Evolutionary conservation across 2,888 invertebrate species (phyloP).

Genomic region (Pheosia tremula): DNA sequence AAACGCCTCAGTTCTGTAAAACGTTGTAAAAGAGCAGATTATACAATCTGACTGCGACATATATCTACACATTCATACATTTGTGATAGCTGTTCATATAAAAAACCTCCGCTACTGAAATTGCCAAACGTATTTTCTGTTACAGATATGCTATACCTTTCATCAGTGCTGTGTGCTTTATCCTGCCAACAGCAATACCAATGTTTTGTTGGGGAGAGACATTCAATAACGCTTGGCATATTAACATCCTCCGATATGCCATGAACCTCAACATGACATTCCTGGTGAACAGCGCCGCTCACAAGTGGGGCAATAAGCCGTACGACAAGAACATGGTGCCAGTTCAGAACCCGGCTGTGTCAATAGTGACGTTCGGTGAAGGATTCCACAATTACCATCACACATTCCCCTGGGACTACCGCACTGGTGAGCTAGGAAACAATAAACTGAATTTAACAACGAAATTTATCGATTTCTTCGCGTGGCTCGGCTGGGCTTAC

Average conservation of each 20-base stretch:
- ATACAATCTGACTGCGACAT: no score
- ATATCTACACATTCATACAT: no score
- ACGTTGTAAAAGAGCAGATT: no score
- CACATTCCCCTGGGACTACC: slow-evolving; percentile 60
- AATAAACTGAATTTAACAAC: slow-evolving; percentile 52
- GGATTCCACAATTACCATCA: slow-evolving; percentile 66
- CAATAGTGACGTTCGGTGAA: slow-evolving; percentile 50
- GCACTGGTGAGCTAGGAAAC: slow-evolving; percentile 60
- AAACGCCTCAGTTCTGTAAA: no score
- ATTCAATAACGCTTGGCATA: slow-evolving; percentile 65
- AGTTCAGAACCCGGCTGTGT: slow-evolving; percentile 41
- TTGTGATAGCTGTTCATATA: no score
- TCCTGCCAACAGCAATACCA: slow-evolving; percentile 83
- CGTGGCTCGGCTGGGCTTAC: slow-evolving; percentile 60
- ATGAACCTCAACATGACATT: slow-evolving; percentile 85
- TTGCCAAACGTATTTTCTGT: slow-evolving; percentile 5
- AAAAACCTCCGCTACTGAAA: no score
- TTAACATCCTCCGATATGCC: slow-evolving; percentile 80
- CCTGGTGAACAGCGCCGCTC: slow-evolving; percentile 87
- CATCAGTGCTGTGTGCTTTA: slow-evolving; percentile 81
- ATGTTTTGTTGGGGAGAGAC: slow-evolving; percentile 85
- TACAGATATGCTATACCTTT: slow-evolving; percentile 85
- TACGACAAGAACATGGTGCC: slow-evolving; percentile 66
- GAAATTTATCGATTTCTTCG: slow-evolving; percentile 57
- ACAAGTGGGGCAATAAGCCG: slow-evolving; percentile 75